phyloP scores from a whole-genome alignment of 2,797 vertebrate species.

The Falco columbarius region DNA sequence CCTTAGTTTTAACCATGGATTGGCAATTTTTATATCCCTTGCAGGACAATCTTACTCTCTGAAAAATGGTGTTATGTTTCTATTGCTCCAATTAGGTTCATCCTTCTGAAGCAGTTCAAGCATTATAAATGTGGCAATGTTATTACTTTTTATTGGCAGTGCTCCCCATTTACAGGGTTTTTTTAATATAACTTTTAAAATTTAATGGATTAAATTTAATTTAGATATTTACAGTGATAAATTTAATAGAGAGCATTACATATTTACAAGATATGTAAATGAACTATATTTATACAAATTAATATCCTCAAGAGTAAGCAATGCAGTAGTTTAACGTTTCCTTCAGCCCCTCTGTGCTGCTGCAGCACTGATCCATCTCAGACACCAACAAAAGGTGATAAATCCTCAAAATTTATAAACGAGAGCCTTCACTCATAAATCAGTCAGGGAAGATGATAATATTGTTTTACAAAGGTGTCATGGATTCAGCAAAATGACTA shows the following conservation, averaged over 20 bases:
- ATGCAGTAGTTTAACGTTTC: conserved; percentile 45
- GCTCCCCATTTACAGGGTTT: conserved; percentile 36
- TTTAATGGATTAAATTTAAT: conserved; percentile 75
- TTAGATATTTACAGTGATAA: conserved; percentile 75
- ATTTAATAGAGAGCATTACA: conserved; percentile 67
- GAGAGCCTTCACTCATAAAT: conserved; percentile 11
- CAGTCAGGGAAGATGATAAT: conserved; percentile 13
- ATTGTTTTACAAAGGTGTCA: conserved; percentile 25
- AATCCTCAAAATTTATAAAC: conserved; percentile 35
- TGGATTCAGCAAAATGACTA: neutral
- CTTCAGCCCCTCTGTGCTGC: conserved; percentile 6
- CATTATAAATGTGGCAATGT: conserved; percentile 53
- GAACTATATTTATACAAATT: conserved; percentile 67
- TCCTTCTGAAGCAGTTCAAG: conserved; percentile 51
- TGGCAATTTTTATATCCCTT: conserved; percentile 19
- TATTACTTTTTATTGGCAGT: conserved; percentile 61
- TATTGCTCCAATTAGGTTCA: conserved; percentile 50
- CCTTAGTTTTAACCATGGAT: neutral
- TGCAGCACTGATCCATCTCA: conserved; percentile 42
- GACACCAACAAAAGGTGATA: conserved; percentile 37
- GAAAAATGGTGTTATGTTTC: conserved; percentile 16
- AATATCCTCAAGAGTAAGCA: conserved; percentile 69
- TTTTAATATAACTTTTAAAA: conserved; percentile 65
- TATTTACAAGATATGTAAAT: conserved; percentile 77
- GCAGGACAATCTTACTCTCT: neutral